Conservation (phyloP, 2,113 vertebrate genomes). For the Edolisoma coerulescens region DNA sequence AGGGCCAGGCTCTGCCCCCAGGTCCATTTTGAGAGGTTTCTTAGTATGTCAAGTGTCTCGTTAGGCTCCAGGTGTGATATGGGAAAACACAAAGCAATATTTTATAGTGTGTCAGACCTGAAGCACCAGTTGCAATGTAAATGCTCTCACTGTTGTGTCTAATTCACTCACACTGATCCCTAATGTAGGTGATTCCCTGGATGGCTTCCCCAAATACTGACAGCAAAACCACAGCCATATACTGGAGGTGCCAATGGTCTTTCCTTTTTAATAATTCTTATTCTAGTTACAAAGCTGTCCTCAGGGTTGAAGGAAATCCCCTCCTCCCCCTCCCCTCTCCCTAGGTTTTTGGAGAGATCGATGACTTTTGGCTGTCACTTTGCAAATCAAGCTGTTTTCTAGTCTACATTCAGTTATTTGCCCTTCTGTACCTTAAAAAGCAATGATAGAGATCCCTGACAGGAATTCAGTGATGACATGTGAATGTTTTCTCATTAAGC, state of each 20-base stretch:
- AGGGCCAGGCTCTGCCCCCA: neutral
- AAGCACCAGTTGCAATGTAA: neutral
- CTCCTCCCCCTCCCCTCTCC: neutral
- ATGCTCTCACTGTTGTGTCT: neutral
- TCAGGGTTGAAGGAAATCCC: neutral
- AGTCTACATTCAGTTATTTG: neutral
- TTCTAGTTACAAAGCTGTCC: neutral
- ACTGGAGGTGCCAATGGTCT: neutral
- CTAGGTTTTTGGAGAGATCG: neutral
- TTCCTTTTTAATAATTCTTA: neutral
- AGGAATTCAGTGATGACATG: neutral
- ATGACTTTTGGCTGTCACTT: neutral
- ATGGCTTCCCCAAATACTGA: neutral
- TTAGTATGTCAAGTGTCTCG: neutral
- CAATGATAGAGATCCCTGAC: neutral
- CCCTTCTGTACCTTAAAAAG: neutral
- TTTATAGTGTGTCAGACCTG: accelerated
- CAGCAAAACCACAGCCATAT: neutral
- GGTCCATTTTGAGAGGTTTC: neutral
- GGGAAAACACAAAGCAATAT: neutral
- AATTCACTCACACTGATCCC: neutral
- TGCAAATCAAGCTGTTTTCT: neutral
- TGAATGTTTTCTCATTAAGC: neutral
- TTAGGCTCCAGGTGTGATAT: neutral
- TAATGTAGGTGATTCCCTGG: neutral